Conservation (phyloP, 2,888 invertebrate genomes). For the Coenonympha glycerion region DNA sequence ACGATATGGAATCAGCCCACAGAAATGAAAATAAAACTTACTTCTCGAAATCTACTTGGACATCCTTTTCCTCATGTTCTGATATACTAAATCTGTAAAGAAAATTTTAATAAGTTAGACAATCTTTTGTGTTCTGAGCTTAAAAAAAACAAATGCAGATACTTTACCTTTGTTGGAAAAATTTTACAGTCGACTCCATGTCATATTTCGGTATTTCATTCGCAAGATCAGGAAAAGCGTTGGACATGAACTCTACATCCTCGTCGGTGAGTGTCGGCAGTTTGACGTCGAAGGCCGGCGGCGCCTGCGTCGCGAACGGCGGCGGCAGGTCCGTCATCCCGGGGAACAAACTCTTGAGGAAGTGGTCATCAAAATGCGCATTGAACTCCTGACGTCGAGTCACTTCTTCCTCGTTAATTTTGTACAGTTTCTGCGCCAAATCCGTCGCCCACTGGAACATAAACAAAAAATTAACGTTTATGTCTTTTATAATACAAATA, state of each 20-base stretch:
- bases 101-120: neutral
- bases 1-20: no score
- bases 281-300: constrained; percentile 83
- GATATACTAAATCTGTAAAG: constrained; percentile 50
- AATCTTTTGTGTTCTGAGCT: no score
- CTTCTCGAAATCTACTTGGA: constrained; percentile 67
- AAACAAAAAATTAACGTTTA: neutral
- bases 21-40: constrained; percentile 35
- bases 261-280: constrained; percentile 79
- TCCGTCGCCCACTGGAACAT: constrained; percentile 85
- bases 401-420: constrained; percentile 90
- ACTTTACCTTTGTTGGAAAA: constrained; percentile 80
- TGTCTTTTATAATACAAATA: no score
- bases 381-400: constrained; percentile 86
- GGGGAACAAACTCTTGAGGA: constrained; percentile 89
- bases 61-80: constrained; percentile 50
- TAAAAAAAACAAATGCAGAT: constrained; percentile 14
- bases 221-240: constrained; percentile 80
- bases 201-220: constrained; percentile 80
- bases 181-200: constrained; percentile 81
- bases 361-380: constrained; percentile 86
- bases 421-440: constrained; percentile 84
- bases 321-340: constrained; percentile 92
- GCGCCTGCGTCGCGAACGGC: constrained; percentile 87
- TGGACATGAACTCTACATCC: constrained; percentile 79